A percentile compares a stretch with the other conserved stretches of the same genome.
Evolutionary conservation across 92 coral and sea anemone genomes (phyloP).

Genomic region (Heteractis magnifica): DNA sequence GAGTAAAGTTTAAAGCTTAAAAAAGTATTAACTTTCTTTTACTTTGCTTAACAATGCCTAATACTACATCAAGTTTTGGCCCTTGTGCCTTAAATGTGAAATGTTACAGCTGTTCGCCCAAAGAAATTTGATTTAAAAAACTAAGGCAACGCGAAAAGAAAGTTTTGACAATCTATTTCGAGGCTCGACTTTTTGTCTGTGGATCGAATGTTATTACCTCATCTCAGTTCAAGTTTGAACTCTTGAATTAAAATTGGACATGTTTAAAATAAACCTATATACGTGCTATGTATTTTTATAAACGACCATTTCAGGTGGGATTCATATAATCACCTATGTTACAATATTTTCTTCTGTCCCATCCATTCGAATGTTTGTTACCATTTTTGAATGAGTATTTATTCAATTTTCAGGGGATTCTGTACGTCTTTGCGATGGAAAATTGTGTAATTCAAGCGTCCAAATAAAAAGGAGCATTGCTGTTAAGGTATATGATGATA

Average conservation of each 20-base stretch:
- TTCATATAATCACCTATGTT: neutral
- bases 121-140: neutral
- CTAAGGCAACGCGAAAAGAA: neutral
- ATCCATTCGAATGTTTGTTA: neutral
- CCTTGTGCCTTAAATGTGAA: neutral
- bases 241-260: neutral
- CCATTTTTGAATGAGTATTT: neutral
- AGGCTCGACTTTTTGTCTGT: neutral
- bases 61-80: neutral
- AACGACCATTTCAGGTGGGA: neutral
- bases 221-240: neutral
- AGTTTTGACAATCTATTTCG: neutral
- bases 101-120: neutral
- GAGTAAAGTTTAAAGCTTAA: neutral
- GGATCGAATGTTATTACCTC: neutral
- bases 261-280: no score
- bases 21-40: neutral
- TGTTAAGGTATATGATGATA: conserved; percentile 54
- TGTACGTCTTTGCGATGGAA: conserved; percentile 65
- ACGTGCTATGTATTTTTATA: neutral
- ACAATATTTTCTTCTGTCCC: neutral
- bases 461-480: conserved; percentile 60
- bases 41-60: neutral
- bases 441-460: conserved; percentile 63
- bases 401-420: conserved; percentile 35